phyloP scores from a whole-genome alignment of 2,888 invertebrate species.

The Aphidoletes aphidimyza region DNA sequence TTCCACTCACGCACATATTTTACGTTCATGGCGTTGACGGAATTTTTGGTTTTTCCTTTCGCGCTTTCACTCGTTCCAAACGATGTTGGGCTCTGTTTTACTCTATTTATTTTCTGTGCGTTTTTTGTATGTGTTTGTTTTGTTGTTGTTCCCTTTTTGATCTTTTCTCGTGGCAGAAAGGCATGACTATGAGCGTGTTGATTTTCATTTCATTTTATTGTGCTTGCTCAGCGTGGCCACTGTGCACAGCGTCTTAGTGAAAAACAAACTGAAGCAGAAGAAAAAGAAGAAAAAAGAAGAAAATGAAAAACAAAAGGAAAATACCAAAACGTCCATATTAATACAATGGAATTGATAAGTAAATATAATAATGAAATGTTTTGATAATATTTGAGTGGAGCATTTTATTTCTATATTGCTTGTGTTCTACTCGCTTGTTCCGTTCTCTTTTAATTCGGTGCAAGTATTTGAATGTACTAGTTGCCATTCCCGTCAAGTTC shows the following conservation, averaged over 20 bases:
- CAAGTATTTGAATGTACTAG: background rate
- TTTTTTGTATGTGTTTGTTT: too few species aligned
- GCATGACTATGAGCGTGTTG: background rate
- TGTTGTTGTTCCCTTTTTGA: background rate
- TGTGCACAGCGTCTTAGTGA: background rate
- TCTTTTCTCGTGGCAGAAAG: background rate
- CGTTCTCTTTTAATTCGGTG: background rate
- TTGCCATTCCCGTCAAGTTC: too few species aligned
- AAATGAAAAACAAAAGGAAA: background rate
- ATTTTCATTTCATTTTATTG: background rate
- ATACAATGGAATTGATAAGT: slow-evolving; percentile 50
- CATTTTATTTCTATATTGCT: background rate
- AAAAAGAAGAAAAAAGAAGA: background rate
- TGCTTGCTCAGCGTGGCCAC: background rate
- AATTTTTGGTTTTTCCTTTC: background rate
- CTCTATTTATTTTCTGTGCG: background rate
- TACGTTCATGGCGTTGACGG: background rate
- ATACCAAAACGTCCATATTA: background rate
- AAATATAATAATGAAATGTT: slow-evolving; percentile 36
- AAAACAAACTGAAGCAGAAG: background rate
- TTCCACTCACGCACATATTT: slow-evolving; percentile 52
- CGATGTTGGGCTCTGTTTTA: background rate
- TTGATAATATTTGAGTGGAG: background rate
- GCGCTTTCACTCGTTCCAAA: too few species aligned
- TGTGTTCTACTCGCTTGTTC: background rate